phyloP scores from a whole-genome alignment of 2,888 invertebrate species.

The Nomada ferruginata region DNA sequence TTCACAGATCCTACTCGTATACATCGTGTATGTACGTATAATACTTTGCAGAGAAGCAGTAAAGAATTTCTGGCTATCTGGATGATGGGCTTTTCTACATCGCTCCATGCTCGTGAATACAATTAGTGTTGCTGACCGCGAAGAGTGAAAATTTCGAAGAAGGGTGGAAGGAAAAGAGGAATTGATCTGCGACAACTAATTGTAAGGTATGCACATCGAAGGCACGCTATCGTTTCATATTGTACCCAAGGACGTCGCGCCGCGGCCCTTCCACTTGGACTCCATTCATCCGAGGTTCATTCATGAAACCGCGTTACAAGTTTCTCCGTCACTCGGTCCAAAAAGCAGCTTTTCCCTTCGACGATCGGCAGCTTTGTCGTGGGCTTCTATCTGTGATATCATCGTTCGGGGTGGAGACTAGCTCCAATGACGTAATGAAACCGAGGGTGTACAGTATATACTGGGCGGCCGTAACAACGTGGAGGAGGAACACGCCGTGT shows the following conservation, averaged over 20 bases:
- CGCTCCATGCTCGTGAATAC: too few relatives aligned
- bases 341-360: constrained; percentile 33
- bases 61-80: too few relatives aligned
- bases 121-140: too few relatives aligned
- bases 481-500: constrained; percentile 55
- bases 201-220: not conserved
- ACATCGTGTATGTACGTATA: too few relatives aligned
- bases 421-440: constrained; percentile 63
- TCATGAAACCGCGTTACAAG: constrained; percentile 54
- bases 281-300: constrained; percentile 60
- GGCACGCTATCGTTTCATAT: not conserved
- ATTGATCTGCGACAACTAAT: not conserved
- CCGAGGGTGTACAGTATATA: constrained; percentile 38
- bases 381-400: constrained; percentile 28
- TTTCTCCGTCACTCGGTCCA: not conserved
- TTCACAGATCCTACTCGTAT: too few relatives aligned
- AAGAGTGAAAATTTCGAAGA: too few relatives aligned
- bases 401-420: constrained; percentile 61
- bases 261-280: not conserved
- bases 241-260: not conserved
- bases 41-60: too few relatives aligned
- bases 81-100: too few relatives aligned
- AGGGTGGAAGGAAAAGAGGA: not conserved
- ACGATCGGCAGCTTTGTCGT: not conserved
- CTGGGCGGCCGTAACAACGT: constrained; percentile 40